Conservation (phyloP, 2,888 invertebrate species). For the Syritta pipiens region DNA sequence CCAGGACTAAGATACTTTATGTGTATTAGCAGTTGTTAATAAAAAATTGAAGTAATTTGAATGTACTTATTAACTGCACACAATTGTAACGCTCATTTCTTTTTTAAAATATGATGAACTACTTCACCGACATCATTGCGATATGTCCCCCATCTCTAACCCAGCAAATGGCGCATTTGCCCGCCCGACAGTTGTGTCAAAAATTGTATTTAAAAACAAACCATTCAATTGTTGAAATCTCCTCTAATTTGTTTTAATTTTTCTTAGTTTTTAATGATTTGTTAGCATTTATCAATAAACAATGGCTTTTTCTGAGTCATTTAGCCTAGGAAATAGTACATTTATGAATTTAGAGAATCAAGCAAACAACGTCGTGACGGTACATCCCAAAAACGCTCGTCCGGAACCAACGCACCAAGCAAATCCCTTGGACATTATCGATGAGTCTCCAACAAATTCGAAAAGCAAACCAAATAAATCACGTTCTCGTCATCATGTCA, state of each 20-base stretch:
- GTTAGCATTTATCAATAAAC: too few species aligned
- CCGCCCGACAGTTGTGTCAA: slow-evolving; percentile 29
- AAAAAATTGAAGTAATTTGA: too few species aligned
- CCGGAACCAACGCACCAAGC: neutral
- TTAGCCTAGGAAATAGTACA: slow-evolving; percentile 76
- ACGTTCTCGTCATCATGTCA: slow-evolving; percentile 50
- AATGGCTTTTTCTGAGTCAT: slow-evolving; percentile 78
- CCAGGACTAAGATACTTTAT: too few species aligned
- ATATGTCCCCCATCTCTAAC: neutral
- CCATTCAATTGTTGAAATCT: slow-evolving; percentile 8
- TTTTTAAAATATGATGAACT: too few species aligned
- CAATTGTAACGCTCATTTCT: too few species aligned
- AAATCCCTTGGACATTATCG: slow-evolving; percentile 71
- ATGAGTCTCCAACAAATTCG: slow-evolving; percentile 75
- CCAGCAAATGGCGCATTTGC: neutral
- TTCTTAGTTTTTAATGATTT: slow-evolving; percentile 1
- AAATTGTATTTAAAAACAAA: slow-evolving; percentile 26
- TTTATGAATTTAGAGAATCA: slow-evolving; percentile 75
- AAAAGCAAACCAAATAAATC: slow-evolving; percentile 57
- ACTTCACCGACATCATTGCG: too few species aligned
- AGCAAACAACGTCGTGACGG: slow-evolving; percentile 69
- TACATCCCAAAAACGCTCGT: slow-evolving; percentile 16
- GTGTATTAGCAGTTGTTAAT: too few species aligned
- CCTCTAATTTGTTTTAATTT: slow-evolving; percentile 34
- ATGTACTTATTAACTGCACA: too few species aligned